These are phyloP conservation scores for Druon quercuslanigerum DNA, from an alignment of 1,140 invertebrate genomes.

Conservation along the genomic window DNA sequence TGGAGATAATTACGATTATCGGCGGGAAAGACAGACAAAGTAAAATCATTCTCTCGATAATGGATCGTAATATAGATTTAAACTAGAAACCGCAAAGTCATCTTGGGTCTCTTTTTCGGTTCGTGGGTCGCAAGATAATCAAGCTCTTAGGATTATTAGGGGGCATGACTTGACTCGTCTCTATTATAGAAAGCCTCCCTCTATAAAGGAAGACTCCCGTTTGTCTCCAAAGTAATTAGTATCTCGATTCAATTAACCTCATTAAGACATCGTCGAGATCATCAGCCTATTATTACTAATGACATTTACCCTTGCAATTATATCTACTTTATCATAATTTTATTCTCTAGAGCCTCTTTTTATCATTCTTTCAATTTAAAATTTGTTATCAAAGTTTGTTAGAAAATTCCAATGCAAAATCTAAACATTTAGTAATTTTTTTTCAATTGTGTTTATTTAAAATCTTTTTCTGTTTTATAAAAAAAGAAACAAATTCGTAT, in stretches of 20 bases:
- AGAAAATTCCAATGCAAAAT: too few relatives aligned
- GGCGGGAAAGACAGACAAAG: too few relatives aligned
- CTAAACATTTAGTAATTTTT: too few relatives aligned
- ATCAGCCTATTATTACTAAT: slow-evolving; percentile 7
- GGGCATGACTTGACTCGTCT: slow-evolving; percentile 62
- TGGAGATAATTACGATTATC: too few relatives aligned
- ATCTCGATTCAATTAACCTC: slow-evolving; percentile 28
- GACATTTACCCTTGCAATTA: slow-evolving; percentile 23
- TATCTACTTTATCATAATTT: not conserved
- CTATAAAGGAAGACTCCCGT: not conserved
- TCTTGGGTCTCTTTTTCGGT: not conserved
- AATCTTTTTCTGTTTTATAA: too few relatives aligned
- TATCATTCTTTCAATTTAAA: not conserved
- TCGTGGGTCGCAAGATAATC: slow-evolving; percentile 39
- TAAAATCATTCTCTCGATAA: not conserved
- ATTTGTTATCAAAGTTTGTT: too few relatives aligned
- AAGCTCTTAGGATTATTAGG: slow-evolving; percentile 62
- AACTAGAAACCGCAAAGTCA: slow-evolving; percentile 4
- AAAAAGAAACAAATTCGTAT: too few relatives aligned
- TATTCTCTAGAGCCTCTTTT: not conserved
- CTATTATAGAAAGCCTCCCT: slow-evolving; percentile 20
- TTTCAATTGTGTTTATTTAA: too few relatives aligned
- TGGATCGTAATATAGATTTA: not conserved
- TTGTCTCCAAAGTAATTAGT: slow-evolving; percentile 28
- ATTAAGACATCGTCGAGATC: slow-evolving; percentile 16